These are phyloP conservation scores for Amphiura filiformis DNA, from an alignment of 35 echinoderm and acorn worm genomes.

Conservation along the genomic window DNA sequence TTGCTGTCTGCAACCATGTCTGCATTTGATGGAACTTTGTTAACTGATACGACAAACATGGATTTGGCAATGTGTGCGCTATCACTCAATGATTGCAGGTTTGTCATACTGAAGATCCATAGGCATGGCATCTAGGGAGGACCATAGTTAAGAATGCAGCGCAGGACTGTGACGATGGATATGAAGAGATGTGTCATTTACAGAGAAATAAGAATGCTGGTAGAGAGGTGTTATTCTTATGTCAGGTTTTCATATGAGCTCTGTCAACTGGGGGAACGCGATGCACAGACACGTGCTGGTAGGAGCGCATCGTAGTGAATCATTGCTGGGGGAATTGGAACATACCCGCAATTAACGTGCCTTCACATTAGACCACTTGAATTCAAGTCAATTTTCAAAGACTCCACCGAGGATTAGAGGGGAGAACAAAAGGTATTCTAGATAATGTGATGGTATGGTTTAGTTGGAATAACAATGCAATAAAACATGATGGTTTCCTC, in stretches of 20 bases:
- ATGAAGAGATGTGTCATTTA: conserved; percentile 7
- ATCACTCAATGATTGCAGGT: too few relatives aligned
- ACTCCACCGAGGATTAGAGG: not conserved
- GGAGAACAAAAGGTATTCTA: not conserved
- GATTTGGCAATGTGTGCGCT: too few relatives aligned
- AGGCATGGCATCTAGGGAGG: not conserved
- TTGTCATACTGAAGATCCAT: not conserved
- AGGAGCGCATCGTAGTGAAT: not conserved
- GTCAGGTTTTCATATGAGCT: not conserved
- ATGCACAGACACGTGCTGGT: not conserved
- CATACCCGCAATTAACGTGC: not conserved
- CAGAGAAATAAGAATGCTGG: not conserved
- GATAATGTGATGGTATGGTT: not conserved
- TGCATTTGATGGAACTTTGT: too few relatives aligned
- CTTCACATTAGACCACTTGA: not conserved
- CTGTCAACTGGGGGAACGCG: not conserved
- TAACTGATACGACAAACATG: too few relatives aligned
- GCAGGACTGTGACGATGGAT: not conserved
- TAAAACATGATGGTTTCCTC: not conserved
- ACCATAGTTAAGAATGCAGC: not conserved
- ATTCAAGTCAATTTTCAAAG: not conserved
- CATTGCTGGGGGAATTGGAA: not conserved
- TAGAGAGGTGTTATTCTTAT: not conserved
- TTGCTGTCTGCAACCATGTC: too few relatives aligned
- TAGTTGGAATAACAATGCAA: not conserved